Conservation (phyloP, 2,888 invertebrate species). For the Dryobotodes eremita region DNA sequence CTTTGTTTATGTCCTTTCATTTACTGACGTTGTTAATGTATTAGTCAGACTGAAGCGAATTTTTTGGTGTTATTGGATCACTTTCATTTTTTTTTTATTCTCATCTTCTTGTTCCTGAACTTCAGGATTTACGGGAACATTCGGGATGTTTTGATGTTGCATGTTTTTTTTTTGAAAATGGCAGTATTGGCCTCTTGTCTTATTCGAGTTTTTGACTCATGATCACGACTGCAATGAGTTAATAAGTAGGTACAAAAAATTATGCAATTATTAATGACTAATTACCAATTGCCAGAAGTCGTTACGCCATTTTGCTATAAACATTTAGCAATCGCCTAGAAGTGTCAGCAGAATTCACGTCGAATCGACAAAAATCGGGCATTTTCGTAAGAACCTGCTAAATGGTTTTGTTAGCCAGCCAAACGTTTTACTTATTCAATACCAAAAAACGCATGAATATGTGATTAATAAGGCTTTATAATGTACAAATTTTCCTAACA, state of each 20-base stretch:
- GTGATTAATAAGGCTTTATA: not conserved
- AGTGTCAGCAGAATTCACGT: not conserved
- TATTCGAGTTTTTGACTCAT: not conserved
- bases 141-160: not conserved
- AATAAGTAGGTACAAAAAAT: not conserved
- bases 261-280: slow-evolving; percentile 23
- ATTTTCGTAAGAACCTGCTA: slow-evolving; percentile 20
- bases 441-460: slow-evolving; percentile 17
- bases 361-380: not conserved
- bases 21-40: slow-evolving; percentile 34
- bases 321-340: slow-evolving; percentile 20
- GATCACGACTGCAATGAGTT: not conserved
- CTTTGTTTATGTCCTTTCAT: slow-evolving; percentile 69
- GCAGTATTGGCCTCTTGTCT: not conserved
- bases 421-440: slow-evolving; percentile 18
- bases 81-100: slow-evolving; percentile 31
- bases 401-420: not conserved
- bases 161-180: not conserved
- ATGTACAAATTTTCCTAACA: slow-evolving; percentile 16
- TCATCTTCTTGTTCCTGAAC: not conserved
- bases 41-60: not conserved
- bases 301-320: slow-evolving; percentile 8
- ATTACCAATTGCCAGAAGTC: slow-evolving; percentile 6
- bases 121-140: too few relatives aligned
- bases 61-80: slow-evolving; percentile 23